Evolutionary conservation across 2,113 vertebrate species (phyloP).

Genomic region (Cyphomyrus plagiostoma): DNA sequence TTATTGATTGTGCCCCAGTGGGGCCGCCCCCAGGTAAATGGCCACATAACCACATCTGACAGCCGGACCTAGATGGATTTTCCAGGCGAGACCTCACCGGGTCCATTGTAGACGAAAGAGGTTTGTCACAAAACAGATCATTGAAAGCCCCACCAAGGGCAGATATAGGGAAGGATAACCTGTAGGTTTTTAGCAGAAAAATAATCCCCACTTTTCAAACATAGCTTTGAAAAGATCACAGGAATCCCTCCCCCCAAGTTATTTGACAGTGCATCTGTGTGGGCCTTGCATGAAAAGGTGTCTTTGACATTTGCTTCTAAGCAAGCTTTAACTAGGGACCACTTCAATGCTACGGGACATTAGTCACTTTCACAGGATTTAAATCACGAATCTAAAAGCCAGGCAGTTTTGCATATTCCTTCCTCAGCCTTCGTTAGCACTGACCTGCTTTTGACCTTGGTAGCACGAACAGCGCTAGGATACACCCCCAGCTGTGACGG

Average conservation of each 20-base stretch:
- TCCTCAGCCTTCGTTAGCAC: conserved; percentile 17
- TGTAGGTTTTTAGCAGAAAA: not conserved
- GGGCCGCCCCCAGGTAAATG: conserved; percentile 18
- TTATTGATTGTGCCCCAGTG: conserved; percentile 29
- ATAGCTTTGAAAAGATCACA: not conserved
- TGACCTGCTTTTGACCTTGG: conserved; percentile 8
- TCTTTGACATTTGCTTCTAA: not conserved
- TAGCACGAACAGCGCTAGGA: conserved; percentile 22
- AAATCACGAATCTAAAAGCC: conserved; percentile 8
- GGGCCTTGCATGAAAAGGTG: not conserved
- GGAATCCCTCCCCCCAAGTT: not conserved
- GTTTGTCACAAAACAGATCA: not conserved
- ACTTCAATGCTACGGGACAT: not conserved
- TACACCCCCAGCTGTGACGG: conserved; percentile 31
- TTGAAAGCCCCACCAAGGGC: not conserved
- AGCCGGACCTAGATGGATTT: not conserved
- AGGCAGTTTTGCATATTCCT: conserved; percentile 12
- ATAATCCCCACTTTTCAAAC: not conserved
- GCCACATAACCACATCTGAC: conserved; percentile 21
- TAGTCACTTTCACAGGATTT: conserved; percentile 12
- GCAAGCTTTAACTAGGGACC: not conserved
- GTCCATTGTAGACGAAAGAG: not conserved
- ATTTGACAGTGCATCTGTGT: not conserved
- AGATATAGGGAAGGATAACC: not conserved
- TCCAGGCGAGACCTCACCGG: not conserved